phyloP scores from a whole-genome alignment of 2,113 vertebrate species.

The Dendrocopos noguchii region DNA sequence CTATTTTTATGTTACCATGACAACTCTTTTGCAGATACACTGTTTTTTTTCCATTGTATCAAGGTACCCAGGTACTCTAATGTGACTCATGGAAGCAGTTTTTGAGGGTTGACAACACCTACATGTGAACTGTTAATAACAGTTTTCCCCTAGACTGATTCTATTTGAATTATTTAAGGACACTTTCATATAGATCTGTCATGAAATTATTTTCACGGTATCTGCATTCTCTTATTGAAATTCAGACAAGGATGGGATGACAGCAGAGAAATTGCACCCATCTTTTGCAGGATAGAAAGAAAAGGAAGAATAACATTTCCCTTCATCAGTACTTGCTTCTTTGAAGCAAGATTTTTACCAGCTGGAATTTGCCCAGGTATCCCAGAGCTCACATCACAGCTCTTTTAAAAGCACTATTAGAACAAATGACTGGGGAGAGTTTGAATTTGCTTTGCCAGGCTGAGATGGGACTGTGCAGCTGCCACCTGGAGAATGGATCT shows the following conservation, averaged over 20 bases:
- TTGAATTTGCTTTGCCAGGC: neutral
- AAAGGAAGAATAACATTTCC: slow-evolving; percentile 34
- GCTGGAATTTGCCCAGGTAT: slow-evolving; percentile 12
- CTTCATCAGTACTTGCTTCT: neutral
- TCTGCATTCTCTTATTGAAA: neutral
- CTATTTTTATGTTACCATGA: slow-evolving; percentile 65
- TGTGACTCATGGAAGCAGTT: neutral
- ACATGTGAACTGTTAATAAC: neutral
- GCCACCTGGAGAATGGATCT: neutral
- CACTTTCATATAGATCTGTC: neutral
- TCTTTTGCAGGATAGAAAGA: neutral
- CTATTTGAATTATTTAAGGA: neutral
- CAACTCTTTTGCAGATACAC: slow-evolving; percentile 27
- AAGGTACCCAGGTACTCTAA: neutral
- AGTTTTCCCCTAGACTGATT: neutral
- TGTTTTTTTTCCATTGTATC: neutral
- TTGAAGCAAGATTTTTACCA: slow-evolving; percentile 16
- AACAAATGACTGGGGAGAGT: neutral
- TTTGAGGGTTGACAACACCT: neutral
- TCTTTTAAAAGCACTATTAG: neutral
- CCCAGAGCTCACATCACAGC: neutral
- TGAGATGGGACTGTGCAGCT: accelerated
- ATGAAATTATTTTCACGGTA: neutral
- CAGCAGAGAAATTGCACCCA: neutral
- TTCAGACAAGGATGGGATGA: neutral